Percentiles rank a stretch among this genome's conserved stretches.
Evolutionary conservation across 2,797 vertebrate genomes (phyloP).

Genomic region (Hippoglossus hippoglossus): DNA sequence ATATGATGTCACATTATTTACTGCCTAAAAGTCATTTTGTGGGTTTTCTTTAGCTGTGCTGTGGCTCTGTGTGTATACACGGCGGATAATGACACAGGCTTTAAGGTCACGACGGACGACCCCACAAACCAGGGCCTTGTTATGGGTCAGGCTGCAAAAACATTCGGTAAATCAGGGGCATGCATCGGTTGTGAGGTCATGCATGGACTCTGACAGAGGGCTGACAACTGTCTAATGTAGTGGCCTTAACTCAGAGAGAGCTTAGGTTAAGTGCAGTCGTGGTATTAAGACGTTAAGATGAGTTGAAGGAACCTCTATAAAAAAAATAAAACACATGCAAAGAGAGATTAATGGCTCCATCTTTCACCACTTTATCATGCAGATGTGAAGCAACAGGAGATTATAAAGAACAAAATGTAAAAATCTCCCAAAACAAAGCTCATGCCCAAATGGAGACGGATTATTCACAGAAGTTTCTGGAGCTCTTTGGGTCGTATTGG

Average conservation of each 20-base stretch:
- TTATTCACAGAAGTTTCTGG: conserved; percentile 17
- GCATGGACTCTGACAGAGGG: conserved; percentile 19
- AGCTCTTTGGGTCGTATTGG: conserved; percentile 14
- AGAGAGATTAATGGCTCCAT: conserved; percentile 9
- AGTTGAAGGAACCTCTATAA: neutral
- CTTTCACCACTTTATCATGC: conserved; percentile 15
- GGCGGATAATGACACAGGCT: neutral
- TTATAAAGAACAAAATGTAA: conserved; percentile 21
- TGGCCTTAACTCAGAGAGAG: conserved; percentile 13
- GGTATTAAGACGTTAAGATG: conserved; percentile 11
- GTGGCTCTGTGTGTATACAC: neutral
- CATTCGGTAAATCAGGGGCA: conserved; percentile 41
- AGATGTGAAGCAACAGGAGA: conserved; percentile 8
- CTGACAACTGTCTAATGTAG: neutral
- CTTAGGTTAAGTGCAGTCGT: conserved; percentile 21
- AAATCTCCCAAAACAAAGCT: neutral
- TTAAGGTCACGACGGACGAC: conserved; percentile 41
- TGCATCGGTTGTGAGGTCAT: conserved; percentile 53
- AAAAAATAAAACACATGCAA: neutral
- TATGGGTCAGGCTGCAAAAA: conserved; percentile 54
- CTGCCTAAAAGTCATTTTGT: neutral
- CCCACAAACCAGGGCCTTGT: conserved; percentile 13
- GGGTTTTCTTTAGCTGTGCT: neutral
- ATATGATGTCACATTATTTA: neutral
- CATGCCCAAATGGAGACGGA: neutral